Base-by-base conservation (phyloP, 30 jellyfish, hydroid and myxozoan species). In the Aurelia sp. region DNA sequence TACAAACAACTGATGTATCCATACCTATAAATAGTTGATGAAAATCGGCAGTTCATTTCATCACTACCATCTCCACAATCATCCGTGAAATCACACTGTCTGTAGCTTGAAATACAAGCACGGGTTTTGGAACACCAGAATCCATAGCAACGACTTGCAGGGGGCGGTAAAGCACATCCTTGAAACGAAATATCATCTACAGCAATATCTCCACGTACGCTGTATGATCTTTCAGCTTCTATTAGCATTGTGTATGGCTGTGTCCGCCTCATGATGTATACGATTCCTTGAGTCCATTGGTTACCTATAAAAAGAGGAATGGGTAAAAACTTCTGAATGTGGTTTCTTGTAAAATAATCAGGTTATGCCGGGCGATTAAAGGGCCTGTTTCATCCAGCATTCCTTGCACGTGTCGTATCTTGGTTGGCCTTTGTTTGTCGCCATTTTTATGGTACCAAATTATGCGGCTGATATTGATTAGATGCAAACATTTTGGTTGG, bases 41-140 rank as follows among this genome's bases (percentile, higher is more conserved):
- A 69, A 53, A 47, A 87, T 15, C 64, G 85, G 70, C 99, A 96
- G 74, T 96, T 96, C 44, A 52, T 90, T 66, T 96, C 99, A 76
- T 96, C 99, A 16, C 91, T 70, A 40, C 91, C 86, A 65, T 96
- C 99, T 0, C 99, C 99, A 70, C 99, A 96, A 62, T 96, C 99
- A 62, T 96, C 99, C 2, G 95, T 87, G 91, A 63, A 91, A 82
- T 96, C 99, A 65, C 99, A 96, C 60, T 44, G 85, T 30, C 92
- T 82, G 18, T 73, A 8, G 35, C 57, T 27, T 13, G 96, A 31
- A 51, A 96, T 82, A 52, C 99, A 96, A 27, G 98, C 99, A 12
- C 89, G 82, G 8, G 96, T 84, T 13, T 72, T 76, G 35, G 92
- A 30, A 72, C 99, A 96, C 24, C 94, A 72, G 89, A 74, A 96